Base-by-base conservation (phyloP, 2,888 invertebrate genomes). In the Agrilus biguttatus region DNA sequence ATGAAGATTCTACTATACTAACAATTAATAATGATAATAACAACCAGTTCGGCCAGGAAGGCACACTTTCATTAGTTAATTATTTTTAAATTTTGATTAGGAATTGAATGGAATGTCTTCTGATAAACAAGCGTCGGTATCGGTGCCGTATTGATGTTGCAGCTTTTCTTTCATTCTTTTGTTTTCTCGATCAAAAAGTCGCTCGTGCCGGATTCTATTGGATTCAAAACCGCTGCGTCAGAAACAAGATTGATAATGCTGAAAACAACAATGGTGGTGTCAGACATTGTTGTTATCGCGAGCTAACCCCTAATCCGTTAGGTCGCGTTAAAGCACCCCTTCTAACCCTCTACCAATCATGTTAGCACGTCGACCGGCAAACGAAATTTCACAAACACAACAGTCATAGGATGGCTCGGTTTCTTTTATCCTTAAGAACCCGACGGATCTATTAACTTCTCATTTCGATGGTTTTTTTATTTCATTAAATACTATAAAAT, bases 111-210 rank as follows among this genome's bases (percentile, higher is more conserved):
- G 41, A 43, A 45, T 45, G 49, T 53, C 57, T 54, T 58, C 56
- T 55, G 58, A 56, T 57, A 56, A 59, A 56, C 56, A 57, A 60
- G 53, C 54, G 50, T 45, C 49, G 53, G 50, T 60, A 56, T 28
- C 28, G 28, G 8, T 28, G 10, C 28, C 28, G 10, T 28, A 10
- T 28, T 28, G 28, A 28, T 28, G 28, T 28, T 28, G 28, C 10
- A 8, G 28, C 28, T 28, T 28, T 28, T 28, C 28, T 28, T 28
- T 28, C 28, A 7, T 21, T 7, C 21, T 21, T 28, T 28, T 28
- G 28, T 28, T 28, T 28, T 10, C 28, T 10, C 28, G 28, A 14
- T 42, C 14, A 17, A 42, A 37, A 21, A 21, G 23, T 33, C 14
- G 19, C 23, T 33, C 34, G 14, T n/a, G 8, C 14, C 21, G 14